Percentiles rank a stretch among this genome's conserved stretches.
Conservation (phyloP, 1,140 invertebrate species). For the Rhagoletis pomonella region DNA sequence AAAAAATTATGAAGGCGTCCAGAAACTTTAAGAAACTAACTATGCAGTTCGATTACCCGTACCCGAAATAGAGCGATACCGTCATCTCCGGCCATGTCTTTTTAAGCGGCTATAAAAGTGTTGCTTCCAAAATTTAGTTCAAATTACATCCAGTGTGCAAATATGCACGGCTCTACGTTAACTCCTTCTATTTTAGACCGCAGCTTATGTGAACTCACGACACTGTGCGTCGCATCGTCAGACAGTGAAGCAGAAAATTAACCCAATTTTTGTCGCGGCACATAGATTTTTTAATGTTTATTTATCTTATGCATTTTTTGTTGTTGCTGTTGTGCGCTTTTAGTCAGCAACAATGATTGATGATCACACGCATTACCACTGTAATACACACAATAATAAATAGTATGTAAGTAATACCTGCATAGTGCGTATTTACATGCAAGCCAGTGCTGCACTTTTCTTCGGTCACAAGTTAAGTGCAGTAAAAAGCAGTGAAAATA, state of each 20-base stretch:
- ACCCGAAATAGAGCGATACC: too few relatives aligned
- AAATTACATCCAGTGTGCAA: too few relatives aligned
- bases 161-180: too few relatives aligned
- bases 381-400: too few relatives aligned
- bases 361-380: neutral
- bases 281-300: neutral
- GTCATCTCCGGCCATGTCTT: too few relatives aligned
- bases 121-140: too few relatives aligned
- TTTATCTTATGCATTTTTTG: neutral
- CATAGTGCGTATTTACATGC: neutral
- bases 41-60: too few relatives aligned
- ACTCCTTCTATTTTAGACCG: too few relatives aligned
- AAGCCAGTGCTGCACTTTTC: neutral
- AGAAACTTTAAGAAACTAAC: too few relatives aligned
- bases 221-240: neutral
- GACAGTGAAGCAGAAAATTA: slow-evolving; percentile 29
- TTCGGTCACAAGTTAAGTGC: neutral
- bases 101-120: too few relatives aligned
- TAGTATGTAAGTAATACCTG: too few relatives aligned
- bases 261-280: slow-evolving; percentile 26
- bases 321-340: slow-evolving; percentile 6
- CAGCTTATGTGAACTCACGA: too few relatives aligned
- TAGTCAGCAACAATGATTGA: slow-evolving; percentile 37
- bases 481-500: slow-evolving; percentile 46
- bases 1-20: neutral